Conservation (phyloP, 2,113 vertebrate genomes). For the Seriola aureovittata region DNA sequence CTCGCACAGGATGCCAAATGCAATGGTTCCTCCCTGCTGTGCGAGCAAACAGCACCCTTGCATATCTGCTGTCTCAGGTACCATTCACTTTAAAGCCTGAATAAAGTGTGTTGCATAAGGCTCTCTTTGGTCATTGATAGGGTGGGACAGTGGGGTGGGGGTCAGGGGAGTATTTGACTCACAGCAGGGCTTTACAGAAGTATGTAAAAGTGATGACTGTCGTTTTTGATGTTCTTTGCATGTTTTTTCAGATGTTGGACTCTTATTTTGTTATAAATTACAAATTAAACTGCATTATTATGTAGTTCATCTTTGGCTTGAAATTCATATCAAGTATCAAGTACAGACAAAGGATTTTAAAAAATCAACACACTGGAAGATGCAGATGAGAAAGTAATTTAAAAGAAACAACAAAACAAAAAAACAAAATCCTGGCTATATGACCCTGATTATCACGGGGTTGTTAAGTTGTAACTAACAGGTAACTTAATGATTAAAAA, state of each 20-base stretch:
- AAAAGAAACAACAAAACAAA: too few relatives aligned
- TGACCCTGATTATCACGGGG: too few relatives aligned
- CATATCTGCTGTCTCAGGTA: slow-evolving; percentile 53
- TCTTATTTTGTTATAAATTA: neutral
- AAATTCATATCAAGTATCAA: too few relatives aligned
- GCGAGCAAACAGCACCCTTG: slow-evolving; percentile 43
- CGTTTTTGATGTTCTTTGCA: neutral
- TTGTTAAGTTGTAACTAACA: too few relatives aligned
- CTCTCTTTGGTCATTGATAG: slow-evolving; percentile 22
- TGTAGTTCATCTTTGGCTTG: too few relatives aligned
- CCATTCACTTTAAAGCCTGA: slow-evolving; percentile 38
- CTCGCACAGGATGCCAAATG: slow-evolving; percentile 40
- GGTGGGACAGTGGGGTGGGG: neutral
- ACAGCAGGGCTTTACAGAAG: slow-evolving; percentile 4
- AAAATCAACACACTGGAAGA: too few relatives aligned
- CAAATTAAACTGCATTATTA: neutral
- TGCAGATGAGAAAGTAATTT: too few relatives aligned
- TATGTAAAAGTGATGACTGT: neutral
- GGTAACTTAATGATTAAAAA: too few relatives aligned
- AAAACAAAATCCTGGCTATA: too few relatives aligned
- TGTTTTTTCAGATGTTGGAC: slow-evolving; percentile 13
- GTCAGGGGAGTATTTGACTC: slow-evolving; percentile 29
- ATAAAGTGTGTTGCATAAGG: slow-evolving; percentile 37
- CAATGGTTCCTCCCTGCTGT: slow-evolving; percentile 36
- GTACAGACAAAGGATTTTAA: too few relatives aligned